These are phyloP conservation scores for Sipha maydis DNA, from an alignment of 2,888 invertebrate genomes.

Conservation along the genomic window DNA sequence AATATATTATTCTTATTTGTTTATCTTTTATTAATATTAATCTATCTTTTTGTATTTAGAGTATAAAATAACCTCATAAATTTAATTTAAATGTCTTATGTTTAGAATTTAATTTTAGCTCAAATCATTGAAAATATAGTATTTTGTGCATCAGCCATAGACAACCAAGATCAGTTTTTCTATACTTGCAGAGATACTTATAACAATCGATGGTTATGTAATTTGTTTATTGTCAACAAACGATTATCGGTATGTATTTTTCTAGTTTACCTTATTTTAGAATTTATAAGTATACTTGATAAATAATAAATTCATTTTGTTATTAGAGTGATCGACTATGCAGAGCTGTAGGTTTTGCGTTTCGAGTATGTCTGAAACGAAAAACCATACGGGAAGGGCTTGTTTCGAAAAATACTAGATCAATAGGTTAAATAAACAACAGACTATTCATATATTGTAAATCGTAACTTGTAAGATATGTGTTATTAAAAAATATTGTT, in stretches of 20 bases:
- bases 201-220: constrained; percentile 22
- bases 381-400: constrained; percentile 34
- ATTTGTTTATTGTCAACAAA: constrained; percentile 23
- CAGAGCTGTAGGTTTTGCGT: constrained; percentile 36
- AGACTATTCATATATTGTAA: background rate
- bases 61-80: background rate
- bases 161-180: constrained; percentile 31
- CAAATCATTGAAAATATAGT: constrained; percentile 34
- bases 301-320: background rate
- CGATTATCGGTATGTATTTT: constrained; percentile 21
- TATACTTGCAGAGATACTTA: constrained; percentile 38
- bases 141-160: constrained; percentile 15
- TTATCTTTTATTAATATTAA: no score
- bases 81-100: background rate
- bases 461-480: background rate
- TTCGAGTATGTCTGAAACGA: constrained; percentile 25
- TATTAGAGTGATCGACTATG: constrained; percentile 40
- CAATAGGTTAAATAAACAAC: constrained; percentile 17
- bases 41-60: no score
- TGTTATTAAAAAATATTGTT: background rate
- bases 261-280: background rate
- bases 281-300: no score
- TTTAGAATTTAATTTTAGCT: constrained; percentile 51
- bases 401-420: constrained; percentile 1
- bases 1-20: no score